Evolutionary conservation across 2,797 vertebrate species (phyloP).

Genomic region (Spea hammondii): DNA sequence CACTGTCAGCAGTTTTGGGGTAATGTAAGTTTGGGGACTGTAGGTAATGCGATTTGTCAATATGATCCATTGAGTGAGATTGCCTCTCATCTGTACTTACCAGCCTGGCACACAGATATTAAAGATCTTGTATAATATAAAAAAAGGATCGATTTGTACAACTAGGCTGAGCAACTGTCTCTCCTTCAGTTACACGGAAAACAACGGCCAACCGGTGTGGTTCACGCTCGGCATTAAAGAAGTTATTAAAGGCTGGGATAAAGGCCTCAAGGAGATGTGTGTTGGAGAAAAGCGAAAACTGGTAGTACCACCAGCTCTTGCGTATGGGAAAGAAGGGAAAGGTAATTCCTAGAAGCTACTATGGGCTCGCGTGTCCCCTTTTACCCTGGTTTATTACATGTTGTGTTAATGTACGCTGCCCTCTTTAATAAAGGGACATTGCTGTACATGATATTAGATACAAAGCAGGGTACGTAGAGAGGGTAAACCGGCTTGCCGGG

Average conservation of each 20-base stretch:
- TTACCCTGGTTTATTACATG: background rate
- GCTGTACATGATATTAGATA: background rate
- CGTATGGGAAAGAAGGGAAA: constrained; percentile 94
- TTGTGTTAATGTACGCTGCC: background rate
- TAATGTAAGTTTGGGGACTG: no score
- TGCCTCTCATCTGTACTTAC: no score
- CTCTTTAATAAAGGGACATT: background rate
- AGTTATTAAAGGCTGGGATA: constrained; percentile 90
- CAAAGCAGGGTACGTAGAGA: no score
- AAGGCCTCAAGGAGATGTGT: constrained; percentile 89
- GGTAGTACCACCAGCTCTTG: constrained; percentile 81
- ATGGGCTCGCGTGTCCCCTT: no score
- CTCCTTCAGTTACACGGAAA: constrained; percentile 75
- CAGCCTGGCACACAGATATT: no score
- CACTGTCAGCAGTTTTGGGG: no score
- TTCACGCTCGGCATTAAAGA: constrained; percentile 90
- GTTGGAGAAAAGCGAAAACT: constrained; percentile 87
- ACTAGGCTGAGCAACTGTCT: constrained; percentile 2
- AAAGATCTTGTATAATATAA: no score
- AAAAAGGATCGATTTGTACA: no score
- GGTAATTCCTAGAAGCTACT: constrained; percentile 67
- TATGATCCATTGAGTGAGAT: no score
- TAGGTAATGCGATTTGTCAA: no score
- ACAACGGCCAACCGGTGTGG: constrained; percentile 89
- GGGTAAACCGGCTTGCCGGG: no score